A percentile compares a stretch with the other conserved stretches of the same genome.
These are phyloP conservation scores for Hiodon alosoides DNA, from an alignment of 2,113 vertebrate genomes.

Conservation along the genomic window DNA sequence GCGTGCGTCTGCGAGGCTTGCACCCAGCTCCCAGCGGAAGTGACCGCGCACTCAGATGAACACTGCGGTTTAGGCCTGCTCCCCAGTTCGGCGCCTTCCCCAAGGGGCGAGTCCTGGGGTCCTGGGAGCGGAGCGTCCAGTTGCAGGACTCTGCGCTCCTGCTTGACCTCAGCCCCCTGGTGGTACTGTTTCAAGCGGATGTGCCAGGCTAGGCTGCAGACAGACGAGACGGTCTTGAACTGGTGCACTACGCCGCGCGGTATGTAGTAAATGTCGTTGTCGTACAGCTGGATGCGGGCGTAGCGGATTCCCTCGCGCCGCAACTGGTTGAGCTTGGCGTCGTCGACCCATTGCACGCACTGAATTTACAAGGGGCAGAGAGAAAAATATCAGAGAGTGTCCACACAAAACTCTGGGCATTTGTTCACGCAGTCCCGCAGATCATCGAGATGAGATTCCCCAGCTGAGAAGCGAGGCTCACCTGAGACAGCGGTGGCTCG, in stretches of 20 bases:
- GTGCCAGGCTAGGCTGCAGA: conserved; percentile 96
- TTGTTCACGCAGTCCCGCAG: not conserved
- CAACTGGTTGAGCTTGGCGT: conserved; percentile 95
- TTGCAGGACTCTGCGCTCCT: conserved; percentile 52
- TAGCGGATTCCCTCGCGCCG: conserved; percentile 94
- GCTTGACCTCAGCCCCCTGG: conserved; percentile 40
- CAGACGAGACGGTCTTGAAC: conserved; percentile 95
- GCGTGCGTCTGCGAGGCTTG: conserved; percentile 50
- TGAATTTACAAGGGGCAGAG: conserved; percentile 39
- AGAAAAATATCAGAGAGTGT: too few relatives aligned
- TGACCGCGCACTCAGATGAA: conserved; percentile 44
- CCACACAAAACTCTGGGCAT: too few relatives aligned
- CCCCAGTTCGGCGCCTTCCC: conserved; percentile 46
- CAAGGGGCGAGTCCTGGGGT: not conserved
- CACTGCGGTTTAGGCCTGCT: conserved; percentile 57
- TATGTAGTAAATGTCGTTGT: conserved; percentile 97
- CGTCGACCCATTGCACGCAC: conserved; percentile 98
- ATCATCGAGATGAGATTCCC: too few relatives aligned
- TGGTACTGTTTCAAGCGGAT: conserved; percentile 83
- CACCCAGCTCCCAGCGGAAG: conserved; percentile 50
- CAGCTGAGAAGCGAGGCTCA: conserved; percentile 35
- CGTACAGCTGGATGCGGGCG: conserved; percentile 89
- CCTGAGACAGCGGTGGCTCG: conserved; percentile 94
- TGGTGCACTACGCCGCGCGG: conserved; percentile 96
- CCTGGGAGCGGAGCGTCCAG: conserved; percentile 41